Evolutionary conservation across 2,113 vertebrate genomes (phyloP).

Genomic region (Oreotragus oreotragus): DNA sequence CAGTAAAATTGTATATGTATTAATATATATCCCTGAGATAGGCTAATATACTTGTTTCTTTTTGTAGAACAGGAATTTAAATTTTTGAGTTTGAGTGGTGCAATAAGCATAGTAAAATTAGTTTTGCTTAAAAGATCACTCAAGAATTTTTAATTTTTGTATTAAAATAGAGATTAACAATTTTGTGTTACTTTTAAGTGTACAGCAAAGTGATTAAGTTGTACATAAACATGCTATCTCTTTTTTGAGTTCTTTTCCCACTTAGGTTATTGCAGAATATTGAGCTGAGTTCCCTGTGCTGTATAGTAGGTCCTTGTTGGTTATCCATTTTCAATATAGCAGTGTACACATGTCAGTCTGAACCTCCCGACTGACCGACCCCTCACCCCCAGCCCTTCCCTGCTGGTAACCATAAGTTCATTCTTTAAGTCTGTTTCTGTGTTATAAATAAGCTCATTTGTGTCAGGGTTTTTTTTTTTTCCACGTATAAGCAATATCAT

Average conservation of each 20-base stretch:
- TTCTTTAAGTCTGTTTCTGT: not conserved
- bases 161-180: not conserved
- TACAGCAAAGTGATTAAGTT: not conserved
- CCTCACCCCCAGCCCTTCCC: not conserved
- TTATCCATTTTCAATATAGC: not conserved
- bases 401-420: not conserved
- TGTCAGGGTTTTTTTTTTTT: not conserved
- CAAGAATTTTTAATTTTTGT: not conserved
- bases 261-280: not conserved
- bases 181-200: not conserved
- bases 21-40: not conserved
- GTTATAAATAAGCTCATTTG: not conserved
- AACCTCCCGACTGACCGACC: not conserved
- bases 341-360: not conserved
- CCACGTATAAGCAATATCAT: not conserved
- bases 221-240: not conserved
- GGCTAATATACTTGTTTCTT: not conserved
- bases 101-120: slow-evolving; percentile 28
- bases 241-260: not conserved
- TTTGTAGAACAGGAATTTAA: not conserved
- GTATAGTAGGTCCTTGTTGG: not conserved
- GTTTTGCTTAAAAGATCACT: slow-evolving; percentile 31
- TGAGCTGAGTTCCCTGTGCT: not conserved
- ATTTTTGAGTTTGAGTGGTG: not conserved
- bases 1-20: not conserved